A percentile compares a stretch with the other conserved stretches of the same genome.
Conservation (phyloP, 2,797 vertebrate species). For the Clamator glandarius region DNA sequence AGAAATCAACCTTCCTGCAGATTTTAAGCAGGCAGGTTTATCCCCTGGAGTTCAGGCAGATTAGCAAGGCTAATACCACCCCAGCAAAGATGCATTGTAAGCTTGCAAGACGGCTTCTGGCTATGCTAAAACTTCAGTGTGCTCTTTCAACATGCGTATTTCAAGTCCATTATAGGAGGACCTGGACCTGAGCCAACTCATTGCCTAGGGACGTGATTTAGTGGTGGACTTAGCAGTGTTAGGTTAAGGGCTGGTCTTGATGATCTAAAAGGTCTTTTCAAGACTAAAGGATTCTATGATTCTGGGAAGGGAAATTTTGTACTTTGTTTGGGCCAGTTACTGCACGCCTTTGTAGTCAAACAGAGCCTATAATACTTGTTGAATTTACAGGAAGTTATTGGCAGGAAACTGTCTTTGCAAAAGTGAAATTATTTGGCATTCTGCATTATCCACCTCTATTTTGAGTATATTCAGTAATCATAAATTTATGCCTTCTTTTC, state of each 20-base stretch:
- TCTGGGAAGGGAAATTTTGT: neutral
- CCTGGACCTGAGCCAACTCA: neutral
- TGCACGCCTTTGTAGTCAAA: neutral
- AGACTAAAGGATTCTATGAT: no score
- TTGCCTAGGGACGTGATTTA: neutral
- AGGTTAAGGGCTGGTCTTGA: no score
- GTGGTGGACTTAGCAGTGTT: no score
- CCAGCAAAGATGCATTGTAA: neutral
- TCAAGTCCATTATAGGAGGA: neutral
- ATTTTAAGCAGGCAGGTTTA: neutral
- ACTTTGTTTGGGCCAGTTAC: neutral
- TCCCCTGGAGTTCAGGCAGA: neutral
- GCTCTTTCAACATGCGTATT: neutral
- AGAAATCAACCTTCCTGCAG: neutral
- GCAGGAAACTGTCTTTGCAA: neutral
- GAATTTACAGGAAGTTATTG: neutral
- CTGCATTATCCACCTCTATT: neutral
- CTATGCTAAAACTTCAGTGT: neutral
- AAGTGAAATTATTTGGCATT: neutral
- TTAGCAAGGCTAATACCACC: neutral
- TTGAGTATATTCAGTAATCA: neutral
- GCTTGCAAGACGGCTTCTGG: neutral
- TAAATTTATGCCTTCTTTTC: neutral
- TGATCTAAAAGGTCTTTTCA: no score
- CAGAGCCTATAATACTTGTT: neutral